phyloP scores from a whole-genome alignment of 2,113 vertebrate species.

The Lates calcarifer region DNA sequence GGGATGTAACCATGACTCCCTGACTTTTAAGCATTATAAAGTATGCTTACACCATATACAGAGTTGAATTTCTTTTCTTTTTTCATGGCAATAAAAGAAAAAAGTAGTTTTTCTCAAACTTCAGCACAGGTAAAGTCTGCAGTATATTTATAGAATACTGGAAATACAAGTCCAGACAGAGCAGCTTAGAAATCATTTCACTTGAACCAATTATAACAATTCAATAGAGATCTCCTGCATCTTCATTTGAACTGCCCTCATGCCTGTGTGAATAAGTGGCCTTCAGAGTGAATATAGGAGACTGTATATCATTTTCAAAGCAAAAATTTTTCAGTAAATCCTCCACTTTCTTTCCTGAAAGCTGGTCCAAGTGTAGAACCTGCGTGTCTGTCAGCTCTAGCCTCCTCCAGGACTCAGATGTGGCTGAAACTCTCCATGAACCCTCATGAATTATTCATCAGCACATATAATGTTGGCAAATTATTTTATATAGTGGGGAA shows the following conservation, averaged over 20 bases:
- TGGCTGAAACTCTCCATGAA: conserved; percentile 77
- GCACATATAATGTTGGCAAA: conserved; percentile 84
- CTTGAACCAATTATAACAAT: conserved; percentile 54
- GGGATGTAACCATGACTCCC: no score
- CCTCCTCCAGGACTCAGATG: conserved; percentile 67
- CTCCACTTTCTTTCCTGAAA: conserved; percentile 46
- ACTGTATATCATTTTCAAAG: conserved; percentile 61
- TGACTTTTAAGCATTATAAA: background rate
- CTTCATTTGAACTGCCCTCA: conserved; percentile 52
- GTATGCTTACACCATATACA: background rate
- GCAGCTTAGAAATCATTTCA: conserved; percentile 34
- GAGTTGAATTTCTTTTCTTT: background rate
- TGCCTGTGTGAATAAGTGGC: conserved; percentile 55
- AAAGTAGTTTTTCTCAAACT: background rate
- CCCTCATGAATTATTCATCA: conserved; percentile 84
- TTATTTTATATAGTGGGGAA: conserved; percentile 85
- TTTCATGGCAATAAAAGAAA: background rate
- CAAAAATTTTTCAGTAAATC: conserved; percentile 42
- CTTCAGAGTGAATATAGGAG: conserved; percentile 45
- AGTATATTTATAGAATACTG: background rate
- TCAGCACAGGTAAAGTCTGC: background rate
- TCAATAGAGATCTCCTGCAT: conserved; percentile 56
- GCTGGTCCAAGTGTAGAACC: conserved; percentile 47
- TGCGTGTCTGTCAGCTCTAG: conserved; percentile 58
- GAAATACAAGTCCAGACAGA: conserved; percentile 35